These are phyloP conservation scores for Hassar affinis DNA, from an alignment of 2,113 vertebrate genomes.

Conservation along the genomic window DNA sequence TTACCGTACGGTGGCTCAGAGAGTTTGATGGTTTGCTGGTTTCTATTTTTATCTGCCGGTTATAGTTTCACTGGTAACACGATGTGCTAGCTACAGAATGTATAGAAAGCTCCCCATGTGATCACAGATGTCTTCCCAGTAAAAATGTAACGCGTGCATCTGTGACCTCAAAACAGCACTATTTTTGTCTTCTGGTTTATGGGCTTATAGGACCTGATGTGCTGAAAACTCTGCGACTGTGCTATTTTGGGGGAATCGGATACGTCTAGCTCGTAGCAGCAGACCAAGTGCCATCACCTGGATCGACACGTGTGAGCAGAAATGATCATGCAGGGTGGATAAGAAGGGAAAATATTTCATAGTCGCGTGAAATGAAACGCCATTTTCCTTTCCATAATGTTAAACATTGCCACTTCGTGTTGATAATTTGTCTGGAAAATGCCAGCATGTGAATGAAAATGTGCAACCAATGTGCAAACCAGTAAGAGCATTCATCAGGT, in stretches of 20 bases:
- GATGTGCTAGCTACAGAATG: neutral
- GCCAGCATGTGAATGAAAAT: neutral
- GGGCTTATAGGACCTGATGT: neutral
- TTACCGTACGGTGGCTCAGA: neutral
- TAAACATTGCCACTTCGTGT: neutral
- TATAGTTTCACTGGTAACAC: neutral
- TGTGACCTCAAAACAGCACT: neutral
- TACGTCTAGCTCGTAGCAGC: neutral
- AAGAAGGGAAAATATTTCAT: neutral
- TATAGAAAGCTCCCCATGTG: neutral
- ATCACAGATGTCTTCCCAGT: neutral
- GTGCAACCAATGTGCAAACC: neutral
- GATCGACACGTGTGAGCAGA: neutral
- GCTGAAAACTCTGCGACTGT: neutral
- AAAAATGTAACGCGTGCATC: too few relatives aligned
- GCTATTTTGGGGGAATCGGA: neutral
- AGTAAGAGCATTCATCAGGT: neutral
- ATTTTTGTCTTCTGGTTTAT: neutral
- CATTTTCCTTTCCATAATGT: constrained; percentile 4
- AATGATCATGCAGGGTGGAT: too few relatives aligned
- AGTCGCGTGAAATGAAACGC: neutral
- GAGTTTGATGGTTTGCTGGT: neutral
- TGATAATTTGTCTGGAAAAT: neutral
- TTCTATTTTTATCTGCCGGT: neutral
- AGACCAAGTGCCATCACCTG: neutral